Evolutionary conservation across 2,113 vertebrate species (phyloP).

Genomic region (Catagonus wagneri): DNA sequence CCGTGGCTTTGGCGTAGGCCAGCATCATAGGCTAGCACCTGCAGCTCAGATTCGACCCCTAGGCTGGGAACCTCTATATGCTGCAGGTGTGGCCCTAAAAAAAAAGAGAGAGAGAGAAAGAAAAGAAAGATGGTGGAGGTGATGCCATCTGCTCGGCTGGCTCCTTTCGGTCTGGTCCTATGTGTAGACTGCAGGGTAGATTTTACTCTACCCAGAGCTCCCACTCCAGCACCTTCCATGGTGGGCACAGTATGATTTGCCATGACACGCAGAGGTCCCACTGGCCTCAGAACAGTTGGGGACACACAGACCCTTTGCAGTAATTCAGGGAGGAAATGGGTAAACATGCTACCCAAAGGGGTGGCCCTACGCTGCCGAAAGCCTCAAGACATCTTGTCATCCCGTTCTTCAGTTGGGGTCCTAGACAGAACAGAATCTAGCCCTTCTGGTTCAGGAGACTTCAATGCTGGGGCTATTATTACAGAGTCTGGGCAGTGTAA

Average conservation of each 20-base stretch:
- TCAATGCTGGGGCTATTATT: background rate
- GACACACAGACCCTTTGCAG: background rate
- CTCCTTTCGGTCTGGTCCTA: background rate
- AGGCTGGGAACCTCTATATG: too few relatives aligned
- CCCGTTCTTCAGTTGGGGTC: background rate
- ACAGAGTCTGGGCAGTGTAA: background rate
- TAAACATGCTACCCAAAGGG: accelerated
- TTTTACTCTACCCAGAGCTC: background rate
- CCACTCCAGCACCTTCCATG: background rate
- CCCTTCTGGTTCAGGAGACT: background rate
- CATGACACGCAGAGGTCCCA: background rate
- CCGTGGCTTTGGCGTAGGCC: too few relatives aligned
- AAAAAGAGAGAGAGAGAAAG: too few relatives aligned
- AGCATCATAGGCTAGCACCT: too few relatives aligned
- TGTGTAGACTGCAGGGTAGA: background rate
- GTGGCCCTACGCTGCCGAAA: background rate
- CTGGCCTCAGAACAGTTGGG: background rate
- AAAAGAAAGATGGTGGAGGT: accelerated
- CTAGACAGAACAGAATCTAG: background rate
- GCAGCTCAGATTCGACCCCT: too few relatives aligned
- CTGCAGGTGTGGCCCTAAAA: too few relatives aligned
- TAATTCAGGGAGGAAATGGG: background rate
- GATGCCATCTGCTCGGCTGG: too few relatives aligned
- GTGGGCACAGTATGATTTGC: background rate
- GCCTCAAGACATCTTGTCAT: background rate